Conservation (phyloP, 2,113 vertebrate genomes). For the Hucho hucho region DNA sequence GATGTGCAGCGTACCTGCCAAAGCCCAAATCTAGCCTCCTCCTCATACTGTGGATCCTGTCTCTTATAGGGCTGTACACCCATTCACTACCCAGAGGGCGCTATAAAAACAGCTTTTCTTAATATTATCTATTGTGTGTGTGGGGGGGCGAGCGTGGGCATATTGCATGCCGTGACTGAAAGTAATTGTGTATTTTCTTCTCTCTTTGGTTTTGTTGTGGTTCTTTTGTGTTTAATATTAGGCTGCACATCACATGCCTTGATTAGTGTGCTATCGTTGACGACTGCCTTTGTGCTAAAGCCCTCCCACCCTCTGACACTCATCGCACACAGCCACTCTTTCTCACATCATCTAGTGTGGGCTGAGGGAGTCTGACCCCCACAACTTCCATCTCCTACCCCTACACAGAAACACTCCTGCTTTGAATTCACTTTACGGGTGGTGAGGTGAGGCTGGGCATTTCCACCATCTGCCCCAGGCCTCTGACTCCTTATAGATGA, state of each 20-base stretch:
- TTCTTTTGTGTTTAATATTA: conserved; percentile 13
- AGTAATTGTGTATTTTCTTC: conserved; percentile 24
- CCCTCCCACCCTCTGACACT: conserved; percentile 25
- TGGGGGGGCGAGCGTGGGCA: not conserved
- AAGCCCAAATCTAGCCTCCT: conserved; percentile 27
- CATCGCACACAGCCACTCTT: conserved; percentile 52
- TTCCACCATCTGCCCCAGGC: not conserved
- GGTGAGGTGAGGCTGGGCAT: conserved; percentile 8
- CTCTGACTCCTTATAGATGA: not conserved
- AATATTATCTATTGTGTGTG: not conserved
- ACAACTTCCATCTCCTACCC: conserved; percentile 28
- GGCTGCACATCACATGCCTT: conserved; percentile 32
- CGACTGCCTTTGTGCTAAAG: conserved; percentile 10
- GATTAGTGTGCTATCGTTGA: conserved; percentile 28
- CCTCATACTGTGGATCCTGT: conserved; percentile 32
- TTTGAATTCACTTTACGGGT: conserved; percentile 44
- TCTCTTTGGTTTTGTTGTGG: conserved; percentile 20
- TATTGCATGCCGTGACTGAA: conserved; percentile 42
- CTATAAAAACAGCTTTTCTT: conserved; percentile 34
- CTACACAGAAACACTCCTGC: conserved; percentile 9
- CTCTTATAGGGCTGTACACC: not conserved
- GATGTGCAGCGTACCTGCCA: conserved; percentile 33
- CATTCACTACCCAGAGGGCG: conserved; percentile 33
- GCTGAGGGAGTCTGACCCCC: conserved; percentile 21
- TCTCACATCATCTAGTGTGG: conserved; percentile 30